Conservation (phyloP, 2,113 vertebrate species). For the Megatriorchis doriae region DNA sequence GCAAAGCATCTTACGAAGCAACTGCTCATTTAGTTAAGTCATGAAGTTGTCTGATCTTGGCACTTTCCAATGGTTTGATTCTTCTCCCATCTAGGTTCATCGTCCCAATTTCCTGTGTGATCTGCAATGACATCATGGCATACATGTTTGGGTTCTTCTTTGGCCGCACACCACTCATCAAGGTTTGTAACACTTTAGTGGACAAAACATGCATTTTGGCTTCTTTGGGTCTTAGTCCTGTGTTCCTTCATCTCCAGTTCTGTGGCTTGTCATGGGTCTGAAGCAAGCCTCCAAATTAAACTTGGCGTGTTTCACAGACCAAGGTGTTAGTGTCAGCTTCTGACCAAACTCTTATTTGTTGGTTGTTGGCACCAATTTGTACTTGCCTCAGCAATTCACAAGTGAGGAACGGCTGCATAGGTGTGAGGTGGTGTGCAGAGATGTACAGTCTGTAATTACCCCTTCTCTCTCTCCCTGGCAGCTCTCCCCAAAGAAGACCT, state of each 20-base stretch:
- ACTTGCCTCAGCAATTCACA: background rate
- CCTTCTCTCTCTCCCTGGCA: conserved; percentile 48
- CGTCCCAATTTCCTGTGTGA: conserved; percentile 97
- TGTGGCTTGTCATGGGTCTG: background rate
- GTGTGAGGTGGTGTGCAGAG: background rate
- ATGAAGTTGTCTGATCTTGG: background rate
- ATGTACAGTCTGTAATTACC: background rate
- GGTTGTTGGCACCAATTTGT: background rate
- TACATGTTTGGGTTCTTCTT: conserved; percentile 99
- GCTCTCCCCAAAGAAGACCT: conserved; percentile 99
- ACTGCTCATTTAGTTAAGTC: background rate
- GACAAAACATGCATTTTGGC: fast-evolving
- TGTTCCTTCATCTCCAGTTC: background rate
- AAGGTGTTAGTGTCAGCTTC: background rate
- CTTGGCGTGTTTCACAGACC: fast-evolving
- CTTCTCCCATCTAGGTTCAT: conserved; percentile 84
- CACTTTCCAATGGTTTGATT: background rate
- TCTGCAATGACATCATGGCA: conserved; percentile 99
- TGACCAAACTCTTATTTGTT: background rate
- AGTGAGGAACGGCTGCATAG: background rate
- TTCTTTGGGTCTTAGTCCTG: background rate
- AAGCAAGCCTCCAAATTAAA: background rate
- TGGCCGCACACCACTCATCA: conserved; percentile 94
- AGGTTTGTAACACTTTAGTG: conserved; percentile 71
- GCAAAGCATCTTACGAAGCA: background rate